Evolutionary conservation across 2,888 invertebrate species (phyloP), one percentile per base, ranked within the genome.

Genomic region (Brenthis ino): DNA sequence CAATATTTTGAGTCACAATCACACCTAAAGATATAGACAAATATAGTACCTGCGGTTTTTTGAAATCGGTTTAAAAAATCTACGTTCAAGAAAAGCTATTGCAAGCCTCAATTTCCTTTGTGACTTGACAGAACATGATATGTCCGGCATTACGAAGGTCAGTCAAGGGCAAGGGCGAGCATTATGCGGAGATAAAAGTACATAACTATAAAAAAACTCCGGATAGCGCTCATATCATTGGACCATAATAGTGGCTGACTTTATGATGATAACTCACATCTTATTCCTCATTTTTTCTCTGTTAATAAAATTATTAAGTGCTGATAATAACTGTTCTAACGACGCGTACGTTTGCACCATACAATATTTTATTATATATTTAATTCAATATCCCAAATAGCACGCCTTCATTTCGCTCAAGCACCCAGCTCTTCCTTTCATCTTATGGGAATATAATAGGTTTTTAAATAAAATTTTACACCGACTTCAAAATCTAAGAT

Each of bases 141-240:
- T 72, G 71, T 68, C 68, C 68, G 70, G 73, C 72, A 73, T 71
- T 70, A 72, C 65, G 72, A 76, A 77, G 77, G 77, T 77, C 78
- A 77, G 70, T 70, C 77, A 76, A 77, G 78, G 77, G 75, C 74
- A 70, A 69, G 74, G 70, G 63, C 73, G 67, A 70, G 68, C 69
- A 67, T 71, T 71, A 70, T 66, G 61, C 70, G 65, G 51, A 72
- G 70, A 72, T 72, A 72, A 73, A 73, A 70, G 70, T 74, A 69
- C 58, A 70, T 72, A 70, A 63, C 70, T 70, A 72, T 74, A 74
- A 72, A 60, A 28, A 74, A 70, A 66, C 56, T 67, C 65, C 68
- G 67, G 72, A 67, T 67, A 72, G 69, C 70, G 67, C 58, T 63
- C 72, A 64, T 72, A 72, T 72, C 68, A 72, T 72, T 67, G 68